Base-by-base conservation (phyloP, 2,797 vertebrate genomes). In the Cossypha polioptera region DNA sequence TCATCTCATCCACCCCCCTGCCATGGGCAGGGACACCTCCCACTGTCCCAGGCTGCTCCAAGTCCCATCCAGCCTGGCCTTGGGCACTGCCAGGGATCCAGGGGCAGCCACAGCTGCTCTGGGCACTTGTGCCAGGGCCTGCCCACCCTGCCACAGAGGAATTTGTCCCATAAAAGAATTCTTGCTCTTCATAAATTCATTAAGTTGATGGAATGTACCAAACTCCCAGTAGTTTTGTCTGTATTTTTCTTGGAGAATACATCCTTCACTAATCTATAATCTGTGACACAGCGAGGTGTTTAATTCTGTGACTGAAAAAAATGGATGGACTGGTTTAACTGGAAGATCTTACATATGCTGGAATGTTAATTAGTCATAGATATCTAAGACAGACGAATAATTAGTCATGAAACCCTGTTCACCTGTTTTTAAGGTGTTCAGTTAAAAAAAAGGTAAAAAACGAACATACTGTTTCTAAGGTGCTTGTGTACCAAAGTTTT, bases 111-210 rank as follows among this genome's bases (percentile, higher is more conserved):
- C 73, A 86, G 57, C 65, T 62, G 0, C 35, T 42, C 48, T 62
- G 40, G 14, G 11, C 11, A 54, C 4, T 48, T 69, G 73, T n/a
- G 31, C 84, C 35, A 71, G 57, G 55, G 22, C 26, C 26, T 86
- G 0, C 5, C 17, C 18, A 31, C 50, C 35, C 31, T 43, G 9
- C 2, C 18, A 43, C n/a, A 1, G 6, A 57, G 3, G 0, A 18
- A 36, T 36, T 65, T 28, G 5, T 63, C 17, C 42, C 1, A 1
- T 57, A 29, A 50, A 72, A 24, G 11, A 57, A n/a, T 40, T 59
- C 31, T 74, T 59, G 45, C 19, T 59, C 8, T 45, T 57, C 2
- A 0, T 14, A 9, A 61, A 5, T 47, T 71, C 3, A 4, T 42
- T 28, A 36, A 53, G 16, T 24, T n/a, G 4, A 13, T 71, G 11